These are phyloP conservation scores for Aphidius colemani DNA, from an alignment of 2,888 invertebrate genomes.

Conservation along the genomic window DNA sequence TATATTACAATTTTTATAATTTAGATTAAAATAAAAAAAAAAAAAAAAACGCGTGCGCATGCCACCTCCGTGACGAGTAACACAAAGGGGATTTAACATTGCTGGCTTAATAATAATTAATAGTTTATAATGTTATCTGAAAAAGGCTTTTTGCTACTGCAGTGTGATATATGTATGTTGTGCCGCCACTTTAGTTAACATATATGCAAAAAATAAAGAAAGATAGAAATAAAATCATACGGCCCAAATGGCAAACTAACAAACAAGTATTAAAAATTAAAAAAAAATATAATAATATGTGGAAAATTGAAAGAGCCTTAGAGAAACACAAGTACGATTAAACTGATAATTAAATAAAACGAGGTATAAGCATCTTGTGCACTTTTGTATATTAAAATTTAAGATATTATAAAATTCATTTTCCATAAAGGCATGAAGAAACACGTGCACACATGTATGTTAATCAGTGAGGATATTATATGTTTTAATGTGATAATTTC, in stretches of 20 bases:
- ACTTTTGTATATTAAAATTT: neutral
- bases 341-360: conserved; percentile 22
- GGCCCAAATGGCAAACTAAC: too few species aligned
- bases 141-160: conserved; percentile 14
- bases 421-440: conserved; percentile 5
- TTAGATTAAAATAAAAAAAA: too few species aligned
- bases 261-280: neutral
- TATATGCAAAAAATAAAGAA: neutral
- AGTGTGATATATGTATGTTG: conserved; percentile 15
- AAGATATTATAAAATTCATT: neutral
- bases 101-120: conserved; percentile 22
- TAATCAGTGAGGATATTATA: too few species aligned
- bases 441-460: conserved; percentile 9
- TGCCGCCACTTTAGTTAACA: conserved; percentile 18
- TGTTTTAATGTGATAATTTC: too few species aligned
- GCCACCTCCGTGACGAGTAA: conserved; percentile 21
- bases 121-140: conserved; percentile 14
- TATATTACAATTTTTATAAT: neutral
- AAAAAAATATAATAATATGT: neutral
- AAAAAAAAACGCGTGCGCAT: conserved; percentile 16
- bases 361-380: conserved; percentile 1
- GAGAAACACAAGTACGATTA: conserved; percentile 21
- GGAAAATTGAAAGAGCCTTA: neutral
- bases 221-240: neutral
- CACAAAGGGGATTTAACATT: conserved; percentile 10